Base-by-base conservation (phyloP, 1,140 invertebrate genomes). In the Hypothenemus hampei region DNA sequence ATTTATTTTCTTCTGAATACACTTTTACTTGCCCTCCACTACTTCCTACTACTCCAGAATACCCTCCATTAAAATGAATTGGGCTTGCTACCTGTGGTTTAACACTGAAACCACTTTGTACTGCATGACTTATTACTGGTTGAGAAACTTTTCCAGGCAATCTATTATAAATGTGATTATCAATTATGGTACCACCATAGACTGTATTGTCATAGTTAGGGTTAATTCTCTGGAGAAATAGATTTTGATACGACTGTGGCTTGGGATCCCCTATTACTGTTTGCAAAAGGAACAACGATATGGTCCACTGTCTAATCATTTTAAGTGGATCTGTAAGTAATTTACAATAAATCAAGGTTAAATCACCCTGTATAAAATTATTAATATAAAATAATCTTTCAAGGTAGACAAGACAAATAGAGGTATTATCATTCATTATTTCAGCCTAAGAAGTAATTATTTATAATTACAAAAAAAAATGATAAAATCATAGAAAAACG, bases 161-260 rank as follows among this genome's bases (percentile, higher is more conserved):
- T 21, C 15, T 18, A 29, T 33, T 54, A 19, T 49, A 57, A 15
- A 43, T n/a, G 18, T 45, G 16, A 26, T 50, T 44, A 33, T 57
- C 54, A 18, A 57, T 33, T 4, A 57, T 13, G 19, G 13, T 43
- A 0, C 54, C 54, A 24, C 54, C 54, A 36, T 31, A 57, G 10
- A 49, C 18, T 4, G 35, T 57, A 10, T 33, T 44, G 10, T 24
- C 54, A 13, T 57, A 49, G 3, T 8, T 13, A 19, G 54, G 54
- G 11, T 16, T 57, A 3, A 57, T 57, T 22, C 54, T 40, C n/a
- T 57, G 19, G 21, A 57, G 24, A 21, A 57, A 57, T 8, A 57
- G 11, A 22, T 41, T 49, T 24, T 57, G 54, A 8, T 22, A 48
- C 7, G 26, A 33, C 4, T 49, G 35, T 23, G 35, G 36, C 2